A percentile compares a stretch with the other conserved stretches of the same genome.
Evolutionary conservation across 2,888 invertebrate genomes (phyloP).

Genomic region (Chydorus sphaericus): DNA sequence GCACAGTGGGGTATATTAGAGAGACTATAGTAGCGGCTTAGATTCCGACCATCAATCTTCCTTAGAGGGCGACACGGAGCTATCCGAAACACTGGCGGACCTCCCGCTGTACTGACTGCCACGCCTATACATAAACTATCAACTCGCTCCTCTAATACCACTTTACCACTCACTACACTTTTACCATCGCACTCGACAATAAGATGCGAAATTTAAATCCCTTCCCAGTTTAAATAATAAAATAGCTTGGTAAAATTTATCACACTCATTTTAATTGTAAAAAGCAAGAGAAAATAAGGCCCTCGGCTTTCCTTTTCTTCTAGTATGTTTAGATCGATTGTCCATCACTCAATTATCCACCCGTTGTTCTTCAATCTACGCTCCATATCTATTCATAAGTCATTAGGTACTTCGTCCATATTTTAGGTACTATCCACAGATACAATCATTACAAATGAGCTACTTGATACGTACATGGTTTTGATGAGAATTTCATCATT

Average conservation of each 20-base stretch:
- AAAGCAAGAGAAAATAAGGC: background rate
- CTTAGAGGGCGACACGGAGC: constrained; percentile 7
- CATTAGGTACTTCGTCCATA: background rate
- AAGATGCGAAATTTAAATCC: too few relatives aligned
- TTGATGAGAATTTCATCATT: too few relatives aligned
- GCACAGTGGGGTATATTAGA: background rate
- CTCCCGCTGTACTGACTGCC: constrained; percentile 4
- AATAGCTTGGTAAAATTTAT: too few relatives aligned
- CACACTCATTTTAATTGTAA: too few relatives aligned
- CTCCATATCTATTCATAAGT: background rate
- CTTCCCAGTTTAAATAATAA: too few relatives aligned
- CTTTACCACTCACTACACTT: too few relatives aligned
- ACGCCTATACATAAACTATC: constrained; percentile 5
- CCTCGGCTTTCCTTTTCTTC: background rate
- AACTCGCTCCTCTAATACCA: background rate
- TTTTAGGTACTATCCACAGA: background rate
- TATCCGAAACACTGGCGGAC: background rate
- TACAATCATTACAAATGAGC: background rate
- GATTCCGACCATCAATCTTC: constrained; percentile 4
- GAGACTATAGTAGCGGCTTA: background rate
- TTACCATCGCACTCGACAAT: too few relatives aligned
- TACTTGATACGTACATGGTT: background rate
- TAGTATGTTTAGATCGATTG: too few relatives aligned
- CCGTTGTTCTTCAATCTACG: background rate
- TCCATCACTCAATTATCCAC: background rate